These are phyloP conservation scores for Pachypeltis micranthus DNA, from an alignment of 1,140 invertebrate species.

Conservation along the genomic window DNA sequence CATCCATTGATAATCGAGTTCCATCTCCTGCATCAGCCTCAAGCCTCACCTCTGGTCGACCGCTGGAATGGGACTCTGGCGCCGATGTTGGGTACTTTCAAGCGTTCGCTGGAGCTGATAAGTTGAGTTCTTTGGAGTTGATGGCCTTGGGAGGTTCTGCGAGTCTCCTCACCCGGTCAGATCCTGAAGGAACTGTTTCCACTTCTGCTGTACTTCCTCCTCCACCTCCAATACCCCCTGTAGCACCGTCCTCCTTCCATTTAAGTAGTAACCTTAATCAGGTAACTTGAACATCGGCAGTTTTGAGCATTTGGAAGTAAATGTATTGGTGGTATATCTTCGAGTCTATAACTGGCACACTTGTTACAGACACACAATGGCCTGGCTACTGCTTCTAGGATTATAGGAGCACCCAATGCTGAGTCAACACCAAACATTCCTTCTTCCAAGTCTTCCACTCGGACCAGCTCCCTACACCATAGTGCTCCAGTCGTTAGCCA, in stretches of 20 bases:
- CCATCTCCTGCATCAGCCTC: conserved; percentile 20
- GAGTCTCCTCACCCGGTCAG: conserved; percentile 30
- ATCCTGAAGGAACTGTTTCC: conserved; percentile 35
- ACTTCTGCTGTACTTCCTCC: neutral
- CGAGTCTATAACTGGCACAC: too few relatives aligned
- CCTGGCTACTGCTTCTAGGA: too few relatives aligned
- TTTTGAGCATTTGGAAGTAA: too few relatives aligned
- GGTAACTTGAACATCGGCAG: too few relatives aligned
- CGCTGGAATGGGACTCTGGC: conserved; percentile 62
- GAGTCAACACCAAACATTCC: conserved; percentile 22
- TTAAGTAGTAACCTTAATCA: too few relatives aligned
- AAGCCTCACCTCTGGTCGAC: conserved; percentile 22
- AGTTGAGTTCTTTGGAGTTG: conserved; percentile 45
- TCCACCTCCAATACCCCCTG: too few relatives aligned
- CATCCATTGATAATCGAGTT: neutral
- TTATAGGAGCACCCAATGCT: conserved; percentile 15
- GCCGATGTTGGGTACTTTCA: conserved; percentile 60
- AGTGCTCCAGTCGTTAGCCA: neutral
- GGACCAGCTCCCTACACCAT: neutral
- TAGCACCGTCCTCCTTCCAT: too few relatives aligned
- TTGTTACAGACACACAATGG: too few relatives aligned
- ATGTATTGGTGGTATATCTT: too few relatives aligned
- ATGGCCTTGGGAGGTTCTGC: conserved; percentile 36
- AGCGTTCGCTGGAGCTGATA: neutral
- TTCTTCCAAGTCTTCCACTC: conserved; percentile 1